Conservation (phyloP, 2,113 vertebrate species). For the Platanista minor region DNA sequence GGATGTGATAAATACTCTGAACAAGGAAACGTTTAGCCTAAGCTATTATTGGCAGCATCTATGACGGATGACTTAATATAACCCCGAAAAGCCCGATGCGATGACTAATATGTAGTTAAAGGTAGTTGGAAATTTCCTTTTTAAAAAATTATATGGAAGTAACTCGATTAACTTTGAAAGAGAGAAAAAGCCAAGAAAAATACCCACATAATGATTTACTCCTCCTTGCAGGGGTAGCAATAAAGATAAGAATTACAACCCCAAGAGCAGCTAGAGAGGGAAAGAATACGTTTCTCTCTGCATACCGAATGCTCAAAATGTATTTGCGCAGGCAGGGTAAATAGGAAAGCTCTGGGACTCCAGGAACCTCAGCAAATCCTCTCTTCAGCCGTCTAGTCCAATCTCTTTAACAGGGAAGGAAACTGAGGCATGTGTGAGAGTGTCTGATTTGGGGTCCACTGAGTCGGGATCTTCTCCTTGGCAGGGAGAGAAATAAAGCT, state of each 20-base stretch:
- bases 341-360: background rate
- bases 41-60: slow-evolving; percentile 62
- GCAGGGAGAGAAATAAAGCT: background rate
- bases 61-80: slow-evolving; percentile 56
- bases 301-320: background rate
- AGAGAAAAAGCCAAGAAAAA: slow-evolving; percentile 1
- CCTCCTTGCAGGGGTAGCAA: background rate
- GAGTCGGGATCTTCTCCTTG: background rate
- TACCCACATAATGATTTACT: slow-evolving; percentile 44
- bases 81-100: background rate
- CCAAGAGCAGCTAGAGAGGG: background rate
- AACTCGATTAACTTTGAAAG: slow-evolving; percentile 44
- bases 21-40: slow-evolving; percentile 61
- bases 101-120: slow-evolving; percentile 70
- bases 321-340: background rate
- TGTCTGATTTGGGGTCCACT: background rate
- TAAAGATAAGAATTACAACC: slow-evolving; percentile 67
- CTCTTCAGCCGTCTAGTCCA: accelerated
- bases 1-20: slow-evolving; percentile 66
- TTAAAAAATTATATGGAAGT: slow-evolving; percentile 48
- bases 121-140: slow-evolving; percentile 62
- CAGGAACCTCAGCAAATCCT: accelerated
- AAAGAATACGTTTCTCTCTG: background rate
- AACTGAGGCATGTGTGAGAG: background rate
- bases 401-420: background rate